Percentiles rank a stretch among this genome's conserved stretches.
These are phyloP conservation scores for Caradrina kadenii DNA, from an alignment of 2,888 invertebrate genomes.

Conservation along the genomic window DNA sequence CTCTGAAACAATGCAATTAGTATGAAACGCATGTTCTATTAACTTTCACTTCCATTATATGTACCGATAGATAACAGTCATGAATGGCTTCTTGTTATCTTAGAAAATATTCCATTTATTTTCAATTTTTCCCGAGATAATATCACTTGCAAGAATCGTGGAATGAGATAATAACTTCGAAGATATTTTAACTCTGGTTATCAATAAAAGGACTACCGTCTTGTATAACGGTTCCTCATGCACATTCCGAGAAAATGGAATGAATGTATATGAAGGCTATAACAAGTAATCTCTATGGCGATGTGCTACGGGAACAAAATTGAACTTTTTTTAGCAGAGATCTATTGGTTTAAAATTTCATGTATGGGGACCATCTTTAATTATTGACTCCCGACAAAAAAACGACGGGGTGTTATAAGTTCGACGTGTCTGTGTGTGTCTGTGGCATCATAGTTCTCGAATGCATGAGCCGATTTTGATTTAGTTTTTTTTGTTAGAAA, in stretches of 20 bases:
- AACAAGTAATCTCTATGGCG: conserved; percentile 33
- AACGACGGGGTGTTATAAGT: too few species aligned
- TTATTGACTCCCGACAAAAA: too few species aligned
- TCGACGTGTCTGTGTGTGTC: too few species aligned
- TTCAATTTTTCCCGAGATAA: not conserved
- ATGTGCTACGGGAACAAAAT: conserved; percentile 17
- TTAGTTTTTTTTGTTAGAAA: too few species aligned
- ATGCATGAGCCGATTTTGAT: too few species aligned
- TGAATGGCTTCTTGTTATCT: conserved; percentile 19
- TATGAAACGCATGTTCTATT: conserved; percentile 41
- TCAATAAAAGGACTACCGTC: conserved; percentile 17
- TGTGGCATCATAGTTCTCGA: too few species aligned
- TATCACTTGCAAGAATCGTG: not conserved
- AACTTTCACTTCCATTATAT: conserved; percentile 32
- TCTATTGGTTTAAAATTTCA: not conserved
- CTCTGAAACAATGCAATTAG: conserved; percentile 60
- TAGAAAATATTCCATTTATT: conserved; percentile 1
- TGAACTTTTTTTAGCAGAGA: conserved; percentile 10
- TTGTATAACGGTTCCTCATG: conserved; percentile 4
- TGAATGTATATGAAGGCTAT: conserved; percentile 30
- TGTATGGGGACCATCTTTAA: too few species aligned
- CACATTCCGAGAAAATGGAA: conserved; percentile 33
- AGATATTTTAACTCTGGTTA: conserved; percentile 22
- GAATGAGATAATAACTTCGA: conserved; percentile 11
- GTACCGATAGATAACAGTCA: conserved; percentile 18